Percentiles rank a stretch among this genome's conserved stretches.
phyloP scores from a whole-genome alignment of 1,140 invertebrate species.

The Parasteatoda tepidariorum region DNA sequence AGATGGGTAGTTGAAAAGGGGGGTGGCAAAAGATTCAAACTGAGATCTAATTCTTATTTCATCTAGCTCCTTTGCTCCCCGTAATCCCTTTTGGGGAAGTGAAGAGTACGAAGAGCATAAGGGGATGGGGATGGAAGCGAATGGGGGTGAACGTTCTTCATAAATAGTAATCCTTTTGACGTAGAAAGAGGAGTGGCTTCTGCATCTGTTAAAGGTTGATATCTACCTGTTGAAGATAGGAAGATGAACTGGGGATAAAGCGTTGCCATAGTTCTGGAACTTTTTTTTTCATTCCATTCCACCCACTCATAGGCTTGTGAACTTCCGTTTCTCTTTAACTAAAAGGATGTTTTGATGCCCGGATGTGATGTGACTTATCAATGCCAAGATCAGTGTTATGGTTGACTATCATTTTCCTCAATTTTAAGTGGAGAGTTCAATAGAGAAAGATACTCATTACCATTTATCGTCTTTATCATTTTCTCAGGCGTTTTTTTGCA shows the following conservation, averaged over 20 bases:
- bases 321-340: not conserved
- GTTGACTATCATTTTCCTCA: too few species aligned
- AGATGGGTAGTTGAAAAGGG: not conserved
- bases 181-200: constrained; percentile 11
- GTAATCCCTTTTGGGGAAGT: not conserved
- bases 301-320: not conserved
- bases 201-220: constrained; percentile 43
- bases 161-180: constrained; percentile 52
- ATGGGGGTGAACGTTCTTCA: constrained; percentile 17
- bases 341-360: not conserved
- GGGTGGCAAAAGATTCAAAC: constrained; percentile 36
- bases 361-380: not conserved
- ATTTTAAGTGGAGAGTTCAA: too few species aligned
- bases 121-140: not conserved
- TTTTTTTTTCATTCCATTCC: not conserved
- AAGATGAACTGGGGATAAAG: not conserved
- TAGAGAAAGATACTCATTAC: too few species aligned
- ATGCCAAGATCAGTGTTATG: not conserved
- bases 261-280: constrained; percentile 13
- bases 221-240: constrained; percentile 30
- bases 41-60: constrained; percentile 56
- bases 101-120: not conserved
- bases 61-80: constrained; percentile 45
- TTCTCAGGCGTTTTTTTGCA: too few species aligned
- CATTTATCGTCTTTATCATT: too few species aligned